Base-by-base conservation (phyloP, 2,113 vertebrate genomes). In the Oplegnathus fasciatus region DNA sequence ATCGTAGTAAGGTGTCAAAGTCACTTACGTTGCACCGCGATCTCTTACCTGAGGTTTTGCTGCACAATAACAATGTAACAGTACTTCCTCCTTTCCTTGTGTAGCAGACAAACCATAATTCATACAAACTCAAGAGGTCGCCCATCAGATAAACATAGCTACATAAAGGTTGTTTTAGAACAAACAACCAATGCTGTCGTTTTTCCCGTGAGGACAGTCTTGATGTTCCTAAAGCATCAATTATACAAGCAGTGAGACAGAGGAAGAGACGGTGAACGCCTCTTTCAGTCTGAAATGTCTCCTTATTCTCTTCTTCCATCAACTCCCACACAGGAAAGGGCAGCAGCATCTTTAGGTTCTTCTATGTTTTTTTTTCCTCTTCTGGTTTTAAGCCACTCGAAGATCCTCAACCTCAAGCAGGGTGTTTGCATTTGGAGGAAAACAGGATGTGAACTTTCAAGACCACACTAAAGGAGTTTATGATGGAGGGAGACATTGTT, bases 371-470 rank as follows among this genome's bases (percentile, higher is more conserved):
- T 18, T 42, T 40, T 61, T 68, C 65, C 60, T 60, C 17, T 58
- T n/a, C 57, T 67, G 68, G 57, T 75, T 82, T 80, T 5, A 10
- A 85, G 60, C 73, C 71, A 10, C 81, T 83, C 71, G 3, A 75
- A 50, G 52, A 71, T 83, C 42, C 85, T 75, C 83, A 50, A 88
- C 72, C 84, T 78, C 83, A 85, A 74, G 55, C 82, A 62, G 72
- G 72, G 84, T 87, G 57, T 92, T 90, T 92, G 90, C 54, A 64
- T 92, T 88, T 79, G 77, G 84, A 88, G 88, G 77, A 94, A 94
- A 94, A 93, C 93, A 94, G 93, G 94, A 94, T 79, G 90, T 92
- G 76, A 92, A 85, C 70, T 85, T 93, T 89, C 73, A 88, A 92
- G 86, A 92, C 86, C 91, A 86, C 93, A 92, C 87, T 85, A 90